These are phyloP conservation scores for Parascotia fuliginaria DNA, from an alignment of 2,888 invertebrate species.

Conservation along the genomic window DNA sequence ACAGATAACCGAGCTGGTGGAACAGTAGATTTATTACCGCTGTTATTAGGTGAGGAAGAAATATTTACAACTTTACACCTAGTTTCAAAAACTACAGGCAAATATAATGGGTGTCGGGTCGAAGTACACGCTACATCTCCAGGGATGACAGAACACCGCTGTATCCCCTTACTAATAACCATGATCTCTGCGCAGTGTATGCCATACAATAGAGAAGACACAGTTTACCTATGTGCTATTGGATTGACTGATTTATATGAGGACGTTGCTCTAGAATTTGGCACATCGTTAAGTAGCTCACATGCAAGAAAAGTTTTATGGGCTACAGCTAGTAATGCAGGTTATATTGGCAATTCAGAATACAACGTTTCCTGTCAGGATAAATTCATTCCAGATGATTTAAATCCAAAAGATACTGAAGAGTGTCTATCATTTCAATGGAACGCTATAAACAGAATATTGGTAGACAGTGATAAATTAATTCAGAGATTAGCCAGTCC, in stretches of 20 bases:
- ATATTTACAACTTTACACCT: conserved; percentile 55
- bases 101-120: conserved; percentile 51
- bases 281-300: conserved; percentile 60
- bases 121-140: conserved; percentile 50
- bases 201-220: conserved; percentile 67
- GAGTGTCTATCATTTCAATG: conserved; percentile 67
- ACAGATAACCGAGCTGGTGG: conserved; percentile 71
- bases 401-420: conserved; percentile 41
- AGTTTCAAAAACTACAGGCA: conserved; percentile 54
- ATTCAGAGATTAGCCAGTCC: conserved; percentile 52
- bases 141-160: conserved; percentile 37
- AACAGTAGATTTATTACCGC: conserved; percentile 69
- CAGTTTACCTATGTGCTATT: conserved; percentile 66
- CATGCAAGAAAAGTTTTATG: conserved; percentile 64
- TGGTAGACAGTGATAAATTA: conserved; percentile 61
- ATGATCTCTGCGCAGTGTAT: conserved; percentile 74
- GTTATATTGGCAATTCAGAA: conserved; percentile 59
- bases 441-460: conserved; percentile 72
- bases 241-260: conserved; percentile 59
- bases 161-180: conserved; percentile 63
- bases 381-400: conserved; percentile 60
- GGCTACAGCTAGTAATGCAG: conserved; percentile 62
- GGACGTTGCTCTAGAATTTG: conserved; percentile 58
- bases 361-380: conserved; percentile 61
- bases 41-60: conserved; percentile 67